Base-by-base conservation (phyloP, 2,888 invertebrate genomes). In the Gari tellinella region DNA sequence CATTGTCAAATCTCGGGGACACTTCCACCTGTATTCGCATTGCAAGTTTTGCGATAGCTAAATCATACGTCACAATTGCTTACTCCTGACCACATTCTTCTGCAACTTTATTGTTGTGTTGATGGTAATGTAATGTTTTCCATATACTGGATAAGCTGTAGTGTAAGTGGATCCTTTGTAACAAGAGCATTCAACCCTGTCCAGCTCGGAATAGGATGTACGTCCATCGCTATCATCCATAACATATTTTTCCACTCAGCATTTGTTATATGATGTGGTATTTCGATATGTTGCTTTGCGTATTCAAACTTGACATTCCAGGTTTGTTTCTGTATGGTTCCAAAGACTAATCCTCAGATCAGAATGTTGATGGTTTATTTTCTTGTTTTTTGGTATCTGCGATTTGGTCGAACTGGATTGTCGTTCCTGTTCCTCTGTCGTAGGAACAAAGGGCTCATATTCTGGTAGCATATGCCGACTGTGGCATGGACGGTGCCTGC, bases 11-110 rank as follows among this genome's bases (percentile, higher is more conserved):
- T 51, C 14, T 48, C 21, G 80, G 75, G 0, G 62, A 46, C 40
- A 80, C 78, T 23, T 19, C 49, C n/a, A 23, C 58, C 53, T 82
- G 80, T 12, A 83, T 81, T 56, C 81, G 76, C 55, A 66, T 55
- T 7, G 79, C 80, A 14, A 58, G 63, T n/a, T 67, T 67, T 31
- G 72, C 66, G 37, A 66, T 52, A 14, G 72, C 62, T 17, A 67
- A 46, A 41, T 73, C 63, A 55, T 67, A 70, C 23, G 25, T 17
- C 14, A 17, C 43, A 43, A 43, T 43, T 8, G 43, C 43, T 8
- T 43, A 19, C 5, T 53, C 45, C 43, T 78, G 40, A 12, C 46
- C 31, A 26, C 70, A 66, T 43, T 70, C 76, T 17, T 48, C 15
- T 15, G 75, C 72, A 14, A 76, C 69, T 19, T 53, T 46, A 26